Evolutionary conservation across 2,888 invertebrate species (phyloP), one percentile per base, ranked within the genome.

Genomic region (Torymus auratus): DNA sequence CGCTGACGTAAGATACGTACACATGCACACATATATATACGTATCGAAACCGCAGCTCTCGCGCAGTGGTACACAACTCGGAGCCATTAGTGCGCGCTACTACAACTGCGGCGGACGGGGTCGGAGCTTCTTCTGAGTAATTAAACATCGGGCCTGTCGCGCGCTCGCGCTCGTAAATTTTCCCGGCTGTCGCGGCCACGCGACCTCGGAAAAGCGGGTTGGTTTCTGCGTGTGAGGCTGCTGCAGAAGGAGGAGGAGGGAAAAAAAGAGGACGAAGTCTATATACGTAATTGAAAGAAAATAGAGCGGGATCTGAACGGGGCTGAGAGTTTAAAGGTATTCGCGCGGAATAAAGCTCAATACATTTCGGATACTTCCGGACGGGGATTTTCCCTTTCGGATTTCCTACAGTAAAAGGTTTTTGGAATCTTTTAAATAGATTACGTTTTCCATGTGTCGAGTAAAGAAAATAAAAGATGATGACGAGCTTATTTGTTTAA

Each of bases 41-140:
- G 41, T 41, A 41, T 41, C 41, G 41, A 41, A 41, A 41, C 41
- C 41, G 41, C 41, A 41, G 0, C 7, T 41, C 41, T 0, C 41
- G 41, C 41, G 41, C 41, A 41, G 41, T 41, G 41, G 41, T 41
- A 41, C 41, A 41, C 41, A 41, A 41, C 41, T 41, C 41, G 41
- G 41, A 41, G 41, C 41, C 41, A 41, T 41, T 41, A 41, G 41
- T 7, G 7, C 68, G 60, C n/a, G 58, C 13, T 61, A 76, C 62
- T 69, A 69, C 41, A 41, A 41, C 41, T 41, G 69, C 14, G 70
- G 23, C 50, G 61, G 28, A 70, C 17, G 28, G 41, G 13, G 58
- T 14, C 55, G 20, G 53, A 15, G 23, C 62, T 15, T 62, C 50
- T 64, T 71, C 64, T n/a, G 69, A 77, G 77, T 71, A 77, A 77